Evolutionary conservation across 2,113 vertebrate species (phyloP), one percentile per base, ranked within the genome.

Genomic region (Lophura nycthemera): DNA sequence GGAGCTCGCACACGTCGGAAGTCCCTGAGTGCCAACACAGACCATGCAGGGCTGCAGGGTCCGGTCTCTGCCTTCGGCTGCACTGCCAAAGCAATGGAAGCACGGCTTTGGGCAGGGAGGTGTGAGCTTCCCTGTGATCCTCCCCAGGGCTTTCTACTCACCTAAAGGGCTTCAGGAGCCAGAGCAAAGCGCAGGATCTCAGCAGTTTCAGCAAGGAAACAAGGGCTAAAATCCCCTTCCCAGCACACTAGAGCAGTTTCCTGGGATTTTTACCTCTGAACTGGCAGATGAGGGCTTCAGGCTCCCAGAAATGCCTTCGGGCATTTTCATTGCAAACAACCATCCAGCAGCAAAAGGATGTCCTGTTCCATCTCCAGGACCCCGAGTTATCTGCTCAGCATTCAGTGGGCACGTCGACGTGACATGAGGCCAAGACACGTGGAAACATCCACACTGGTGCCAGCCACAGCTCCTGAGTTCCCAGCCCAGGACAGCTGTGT

Each of bases 1-100:
- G 84, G 63, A 45, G 71, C 92, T 64, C 6, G 4, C 93, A 74
- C 42, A 38, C 69, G 52, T 84, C 70, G 48, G 90, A 90, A 93
- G 89, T 56, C 42, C 74, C 89, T 2, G 2, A 93, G 84, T 38
- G 67, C 78, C 82, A 87, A 92, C 70, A 93, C 90, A 95, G 78
- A 60, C 18, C 40, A 34, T 22, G 0, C 45, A 4, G 0, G 5
- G 87, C 66, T 43, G 64, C 66, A 27, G 70, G 57, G 38, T 71
- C 52, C n/a, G 0, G 2, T 11, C 38, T 40, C 57, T 56, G 85
- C 10, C 78, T 25, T 29, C 1, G 0, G n/a, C 34, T 0, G 34
- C 47, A 0, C 10, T 25, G 59, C 79, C 36, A 13, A 30, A 56
- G 29, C 0, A 1, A 6, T 0, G 2, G 50, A 48, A 70, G 56